Evolutionary conservation across 2,113 vertebrate species (phyloP).

Genomic region (Dicrurus megarhynchus): DNA sequence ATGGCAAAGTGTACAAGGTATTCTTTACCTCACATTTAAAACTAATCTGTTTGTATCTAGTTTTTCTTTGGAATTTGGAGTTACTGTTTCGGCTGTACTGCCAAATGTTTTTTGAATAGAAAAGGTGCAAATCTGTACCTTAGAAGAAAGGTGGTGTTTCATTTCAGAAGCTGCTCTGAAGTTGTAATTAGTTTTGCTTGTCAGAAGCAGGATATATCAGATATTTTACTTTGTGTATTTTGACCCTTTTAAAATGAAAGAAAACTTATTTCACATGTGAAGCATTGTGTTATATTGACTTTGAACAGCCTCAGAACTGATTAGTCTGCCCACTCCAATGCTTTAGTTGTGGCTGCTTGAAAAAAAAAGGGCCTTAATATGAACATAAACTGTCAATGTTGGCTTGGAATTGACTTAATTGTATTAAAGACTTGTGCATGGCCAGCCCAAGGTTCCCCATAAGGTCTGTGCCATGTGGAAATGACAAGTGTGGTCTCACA

Average conservation of each 20-base stretch:
- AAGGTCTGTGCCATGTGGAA: background rate
- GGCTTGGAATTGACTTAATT: background rate
- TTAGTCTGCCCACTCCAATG: background rate
- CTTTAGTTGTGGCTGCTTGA: background rate
- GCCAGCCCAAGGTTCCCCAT: background rate
- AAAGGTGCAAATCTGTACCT: background rate
- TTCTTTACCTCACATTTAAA: background rate
- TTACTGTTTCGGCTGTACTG: background rate
- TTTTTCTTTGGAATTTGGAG: background rate
- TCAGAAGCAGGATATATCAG: background rate
- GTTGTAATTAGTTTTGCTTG: background rate
- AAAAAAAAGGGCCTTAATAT: background rate
- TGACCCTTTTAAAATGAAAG: background rate
- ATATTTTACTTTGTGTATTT: background rate
- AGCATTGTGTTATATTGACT: background rate
- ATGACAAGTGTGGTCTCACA: background rate
- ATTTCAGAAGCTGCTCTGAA: background rate
- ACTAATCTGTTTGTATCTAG: background rate
- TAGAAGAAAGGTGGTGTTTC: background rate
- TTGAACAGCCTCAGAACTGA: background rate
- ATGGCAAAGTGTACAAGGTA: slow-evolving; percentile 96
- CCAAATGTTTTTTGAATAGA: background rate
- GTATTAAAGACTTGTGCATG: background rate
- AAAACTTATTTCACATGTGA: background rate
- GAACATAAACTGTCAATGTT: background rate